Evolutionary conservation across 2,888 invertebrate species (phyloP).

Genomic region (Coelopa pilipes): DNA sequence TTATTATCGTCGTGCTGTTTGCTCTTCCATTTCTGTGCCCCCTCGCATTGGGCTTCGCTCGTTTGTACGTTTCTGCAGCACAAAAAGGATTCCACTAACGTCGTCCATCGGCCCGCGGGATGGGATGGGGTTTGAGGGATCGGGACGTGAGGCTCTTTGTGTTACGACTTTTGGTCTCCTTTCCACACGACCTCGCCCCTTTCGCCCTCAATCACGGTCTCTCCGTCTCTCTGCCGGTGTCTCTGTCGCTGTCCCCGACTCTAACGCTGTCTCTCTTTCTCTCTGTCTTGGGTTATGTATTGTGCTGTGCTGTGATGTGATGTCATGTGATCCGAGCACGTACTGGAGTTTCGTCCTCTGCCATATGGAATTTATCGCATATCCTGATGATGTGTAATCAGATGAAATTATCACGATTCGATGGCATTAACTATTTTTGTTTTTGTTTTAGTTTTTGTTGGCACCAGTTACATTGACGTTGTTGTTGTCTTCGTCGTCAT

Average conservation of each 20-base stretch:
- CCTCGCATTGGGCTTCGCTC: no score
- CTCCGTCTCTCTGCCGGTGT: no score
- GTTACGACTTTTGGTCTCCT: no score
- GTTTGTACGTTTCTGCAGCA: background rate
- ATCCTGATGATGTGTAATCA: constrained; percentile 32
- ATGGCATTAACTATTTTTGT: constrained; percentile 19
- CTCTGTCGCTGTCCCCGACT: no score
- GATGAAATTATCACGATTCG: constrained; percentile 30
- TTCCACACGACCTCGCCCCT: background rate
- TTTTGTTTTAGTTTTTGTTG: constrained; percentile 10
- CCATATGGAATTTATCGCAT: constrained; percentile 25
- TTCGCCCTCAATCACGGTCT: background rate
- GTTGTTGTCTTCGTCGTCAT: background rate
- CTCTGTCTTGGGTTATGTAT: background rate
- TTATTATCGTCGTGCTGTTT: no score
- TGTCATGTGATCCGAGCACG: constrained; percentile 24
- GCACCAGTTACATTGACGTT: background rate
- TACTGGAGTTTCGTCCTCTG: constrained; percentile 25
- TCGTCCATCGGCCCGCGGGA: no score
- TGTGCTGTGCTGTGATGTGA: background rate
- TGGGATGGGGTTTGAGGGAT: no score
- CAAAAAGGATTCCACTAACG: background rate
- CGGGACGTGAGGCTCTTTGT: no score
- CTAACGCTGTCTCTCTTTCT: no score
- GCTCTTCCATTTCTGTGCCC: no score